phyloP scores from a whole-genome alignment of 2,888 invertebrate genomes.

The Suillia variegata region DNA sequence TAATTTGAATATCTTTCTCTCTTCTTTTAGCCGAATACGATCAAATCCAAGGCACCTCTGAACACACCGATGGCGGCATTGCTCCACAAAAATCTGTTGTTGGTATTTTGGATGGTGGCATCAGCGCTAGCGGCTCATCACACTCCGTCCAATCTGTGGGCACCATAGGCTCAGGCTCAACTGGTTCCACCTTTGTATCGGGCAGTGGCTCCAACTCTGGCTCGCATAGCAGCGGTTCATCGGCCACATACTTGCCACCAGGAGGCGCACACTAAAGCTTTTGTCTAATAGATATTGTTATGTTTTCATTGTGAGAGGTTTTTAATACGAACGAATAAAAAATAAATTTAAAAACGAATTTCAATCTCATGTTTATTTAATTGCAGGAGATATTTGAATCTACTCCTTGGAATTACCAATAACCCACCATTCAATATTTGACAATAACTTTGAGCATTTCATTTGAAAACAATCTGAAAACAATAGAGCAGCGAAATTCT shows the following conservation, averaged over 20 bases:
- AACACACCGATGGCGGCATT: slow-evolving; percentile 51
- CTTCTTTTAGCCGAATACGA: slow-evolving; percentile 51
- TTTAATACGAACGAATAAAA: no score
- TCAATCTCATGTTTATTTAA: background rate
- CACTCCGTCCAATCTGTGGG: slow-evolving; percentile 4
- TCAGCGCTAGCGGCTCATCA: slow-evolving; percentile 19
- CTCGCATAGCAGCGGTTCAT: slow-evolving; percentile 2
- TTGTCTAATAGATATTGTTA: slow-evolving; percentile 23
- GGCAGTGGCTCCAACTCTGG: slow-evolving; percentile 9
- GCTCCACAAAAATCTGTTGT: slow-evolving; percentile 57
- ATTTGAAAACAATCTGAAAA: no score
- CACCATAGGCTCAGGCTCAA: slow-evolving; percentile 20
- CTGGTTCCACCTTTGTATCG: slow-evolving; percentile 12
- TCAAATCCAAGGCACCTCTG: slow-evolving; percentile 52
- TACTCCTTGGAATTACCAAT: no score
- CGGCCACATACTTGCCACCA: slow-evolving; percentile 40
- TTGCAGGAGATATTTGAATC: background rate
- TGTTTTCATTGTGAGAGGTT: slow-evolving; percentile 12
- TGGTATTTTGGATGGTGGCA: slow-evolving; percentile 44
- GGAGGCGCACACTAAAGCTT: background rate
- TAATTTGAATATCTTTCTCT: background rate
- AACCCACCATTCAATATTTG: no score
- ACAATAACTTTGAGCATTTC: no score
- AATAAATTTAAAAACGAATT: no score
- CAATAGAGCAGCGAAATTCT: no score